These are phyloP conservation scores for Numida meleagris DNA, from an alignment of 2,113 vertebrate genomes.

Conservation along the genomic window DNA sequence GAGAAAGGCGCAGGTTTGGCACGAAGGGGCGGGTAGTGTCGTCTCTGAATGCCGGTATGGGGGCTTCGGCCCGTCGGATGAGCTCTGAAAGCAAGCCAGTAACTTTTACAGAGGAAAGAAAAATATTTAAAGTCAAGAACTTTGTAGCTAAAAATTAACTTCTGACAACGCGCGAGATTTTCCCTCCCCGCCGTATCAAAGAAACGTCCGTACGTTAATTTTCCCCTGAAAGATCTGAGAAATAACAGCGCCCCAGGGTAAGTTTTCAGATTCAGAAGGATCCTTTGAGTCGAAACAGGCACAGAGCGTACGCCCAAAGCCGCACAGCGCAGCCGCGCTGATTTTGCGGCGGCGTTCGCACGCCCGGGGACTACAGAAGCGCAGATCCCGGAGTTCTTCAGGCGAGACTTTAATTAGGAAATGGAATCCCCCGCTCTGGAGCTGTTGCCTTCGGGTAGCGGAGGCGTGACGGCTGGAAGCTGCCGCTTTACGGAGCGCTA, in stretches of 20 bases:
- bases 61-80: not conserved
- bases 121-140: constrained; percentile 13
- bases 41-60: not conserved
- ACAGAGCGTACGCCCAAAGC: fast-evolving
- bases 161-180: not conserved
- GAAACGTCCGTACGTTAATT: not conserved
- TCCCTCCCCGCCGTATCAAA: not conserved
- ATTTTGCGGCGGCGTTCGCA: not conserved
- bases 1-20: not conserved
- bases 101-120: constrained; percentile 26
- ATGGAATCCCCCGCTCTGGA: not conserved
- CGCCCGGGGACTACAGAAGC: not conserved
- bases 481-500: not conserved
- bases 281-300: not conserved
- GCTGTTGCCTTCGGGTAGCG: not conserved
- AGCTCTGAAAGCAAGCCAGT: not conserved
- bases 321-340: fast-evolving
- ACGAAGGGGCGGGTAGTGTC: not conserved
- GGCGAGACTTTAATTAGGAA: not conserved
- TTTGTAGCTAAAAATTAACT: constrained; percentile 6
- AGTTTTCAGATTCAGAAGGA: not conserved
- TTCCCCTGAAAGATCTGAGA: not conserved
- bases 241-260: not conserved
- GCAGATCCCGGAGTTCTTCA: not conserved
- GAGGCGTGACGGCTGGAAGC: not conserved